Percentiles rank a stretch among this genome's conserved stretches.
Evolutionary conservation across 2,797 vertebrate species (phyloP).

Genomic region (Xerus rutilus): DNA sequence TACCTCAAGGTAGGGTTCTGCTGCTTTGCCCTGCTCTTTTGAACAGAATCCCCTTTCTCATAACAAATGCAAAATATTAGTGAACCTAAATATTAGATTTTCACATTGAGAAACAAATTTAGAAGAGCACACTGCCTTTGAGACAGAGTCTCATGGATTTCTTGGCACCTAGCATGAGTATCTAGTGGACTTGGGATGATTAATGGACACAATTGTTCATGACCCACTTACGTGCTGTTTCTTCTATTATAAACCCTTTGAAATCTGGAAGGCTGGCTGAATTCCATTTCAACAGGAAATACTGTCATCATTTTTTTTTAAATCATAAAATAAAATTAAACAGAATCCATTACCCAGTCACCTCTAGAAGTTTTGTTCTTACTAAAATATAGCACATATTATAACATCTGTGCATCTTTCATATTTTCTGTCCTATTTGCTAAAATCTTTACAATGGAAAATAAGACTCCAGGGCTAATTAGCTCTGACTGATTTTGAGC

Average conservation of each 20-base stretch:
- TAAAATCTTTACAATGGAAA: neutral
- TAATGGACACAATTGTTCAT: conserved; percentile 63
- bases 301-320: neutral
- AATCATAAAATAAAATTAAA: neutral
- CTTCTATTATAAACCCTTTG: conserved; percentile 21
- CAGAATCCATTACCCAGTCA: neutral
- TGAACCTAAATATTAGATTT: conserved; percentile 34
- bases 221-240: conserved; percentile 65
- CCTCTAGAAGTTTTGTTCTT: conserved; percentile 2
- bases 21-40: neutral
- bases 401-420: neutral
- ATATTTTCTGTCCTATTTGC: neutral
- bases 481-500: neutral
- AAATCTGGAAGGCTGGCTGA: conserved; percentile 60
- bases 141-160: neutral
- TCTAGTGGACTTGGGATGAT: conserved; percentile 55
- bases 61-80: conserved; percentile 7
- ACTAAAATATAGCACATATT: neutral
- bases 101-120: conserved; percentile 55
- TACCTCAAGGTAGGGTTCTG: neutral
- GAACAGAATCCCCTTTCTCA: neutral
- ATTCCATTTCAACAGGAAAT: conserved; percentile 49
- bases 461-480: neutral
- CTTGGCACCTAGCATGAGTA: conserved; percentile 15
- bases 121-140: conserved; percentile 60